A percentile compares a stretch with the other conserved stretches of the same genome.
phyloP scores from a whole-genome alignment of 1,140 invertebrate species.

The Bombus haemorrhoidalis region DNA sequence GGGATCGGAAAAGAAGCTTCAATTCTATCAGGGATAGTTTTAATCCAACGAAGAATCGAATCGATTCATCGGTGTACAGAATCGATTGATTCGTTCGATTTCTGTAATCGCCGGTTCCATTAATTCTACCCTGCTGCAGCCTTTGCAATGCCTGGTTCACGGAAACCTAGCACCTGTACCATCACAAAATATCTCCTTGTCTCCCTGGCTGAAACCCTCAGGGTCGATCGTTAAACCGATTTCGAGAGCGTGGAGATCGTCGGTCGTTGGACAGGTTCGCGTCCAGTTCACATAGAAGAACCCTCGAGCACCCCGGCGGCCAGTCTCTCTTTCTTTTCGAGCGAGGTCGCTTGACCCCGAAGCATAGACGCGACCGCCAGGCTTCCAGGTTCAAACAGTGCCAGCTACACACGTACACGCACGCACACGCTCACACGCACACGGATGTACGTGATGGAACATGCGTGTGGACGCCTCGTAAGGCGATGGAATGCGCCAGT shows the following conservation, averaged over 20 bases:
- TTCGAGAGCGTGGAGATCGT: slow-evolving; percentile 42
- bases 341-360: slow-evolving; percentile 72
- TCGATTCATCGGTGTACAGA: accelerated
- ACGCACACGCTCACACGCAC: not conserved
- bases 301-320: slow-evolving; percentile 27
- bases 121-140: not conserved
- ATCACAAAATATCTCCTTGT: not conserved
- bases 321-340: slow-evolving; percentile 66
- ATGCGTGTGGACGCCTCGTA: slow-evolving; percentile 70
- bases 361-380: slow-evolving; percentile 67
- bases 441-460: slow-evolving; percentile 20
- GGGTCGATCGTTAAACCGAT: slow-evolving; percentile 51
- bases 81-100: no score
- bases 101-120: not conserved
- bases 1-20: no score
- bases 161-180: not conserved
- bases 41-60: no score
- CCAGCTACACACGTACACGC: not conserved
- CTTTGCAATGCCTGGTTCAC: not conserved
- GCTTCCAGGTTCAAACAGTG: slow-evolving; percentile 60
- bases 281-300: slow-evolving; percentile 31
- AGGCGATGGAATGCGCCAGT: slow-evolving; percentile 78
- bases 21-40: no score
- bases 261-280: slow-evolving; percentile 35
- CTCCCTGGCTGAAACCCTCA: not conserved